Evolutionary conservation across 2,888 invertebrate species (phyloP).

Genomic region (Cephus sareptanus): DNA sequence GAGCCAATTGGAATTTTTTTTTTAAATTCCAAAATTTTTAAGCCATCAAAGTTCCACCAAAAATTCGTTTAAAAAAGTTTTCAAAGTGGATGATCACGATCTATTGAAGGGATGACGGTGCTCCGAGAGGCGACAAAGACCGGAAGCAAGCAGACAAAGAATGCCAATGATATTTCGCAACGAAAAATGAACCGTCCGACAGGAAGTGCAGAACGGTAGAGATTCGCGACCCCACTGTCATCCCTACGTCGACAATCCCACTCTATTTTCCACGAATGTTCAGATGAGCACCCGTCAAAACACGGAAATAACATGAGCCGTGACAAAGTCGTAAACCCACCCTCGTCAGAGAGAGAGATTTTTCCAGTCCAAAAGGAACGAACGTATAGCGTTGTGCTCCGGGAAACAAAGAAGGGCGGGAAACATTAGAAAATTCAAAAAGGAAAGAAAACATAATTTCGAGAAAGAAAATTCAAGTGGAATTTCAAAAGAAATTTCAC

Average conservation of each 20-base stretch:
- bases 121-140: background rate
- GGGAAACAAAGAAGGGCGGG: too few relatives aligned
- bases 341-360: too few relatives aligned
- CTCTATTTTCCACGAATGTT: background rate
- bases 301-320: too few relatives aligned
- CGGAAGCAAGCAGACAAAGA: background rate
- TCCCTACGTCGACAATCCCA: background rate
- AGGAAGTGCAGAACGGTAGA: background rate
- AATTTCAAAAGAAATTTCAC: too few relatives aligned
- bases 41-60: background rate
- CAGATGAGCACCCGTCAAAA: background rate
- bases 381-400: too few relatives aligned
- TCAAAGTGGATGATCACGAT: background rate
- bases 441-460: background rate
- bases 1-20: too few relatives aligned
- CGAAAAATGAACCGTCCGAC: background rate
- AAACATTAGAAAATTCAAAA: background rate
- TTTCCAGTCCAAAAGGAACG: too few relatives aligned
- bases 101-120: background rate
- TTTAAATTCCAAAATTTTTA: background rate
- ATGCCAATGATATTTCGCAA: background rate
- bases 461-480: background rate
- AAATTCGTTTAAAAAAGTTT: background rate
- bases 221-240: background rate
- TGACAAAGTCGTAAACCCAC: too few relatives aligned